These are phyloP conservation scores for Accipiter cooperii DNA, from an alignment of 2,113 vertebrate genomes.

Conservation along the genomic window DNA sequence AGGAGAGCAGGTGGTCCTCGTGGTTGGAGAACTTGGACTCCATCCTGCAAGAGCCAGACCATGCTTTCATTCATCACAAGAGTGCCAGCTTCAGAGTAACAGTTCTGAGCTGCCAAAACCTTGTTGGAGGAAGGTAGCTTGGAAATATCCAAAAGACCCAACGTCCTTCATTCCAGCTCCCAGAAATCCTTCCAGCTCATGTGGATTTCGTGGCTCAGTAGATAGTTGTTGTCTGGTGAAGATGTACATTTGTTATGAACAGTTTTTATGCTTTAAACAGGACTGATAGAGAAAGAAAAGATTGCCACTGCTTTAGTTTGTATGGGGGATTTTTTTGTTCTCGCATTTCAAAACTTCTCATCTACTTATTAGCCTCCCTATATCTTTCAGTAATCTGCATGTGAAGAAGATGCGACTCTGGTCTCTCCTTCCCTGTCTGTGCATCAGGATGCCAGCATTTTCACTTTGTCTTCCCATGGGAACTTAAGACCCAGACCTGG, in stretches of 20 bases:
- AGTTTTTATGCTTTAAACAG: background rate
- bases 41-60: background rate
- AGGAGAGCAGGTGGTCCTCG: constrained; percentile 14
- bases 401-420: background rate
- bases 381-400: background rate
- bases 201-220: background rate
- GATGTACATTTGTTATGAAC: background rate
- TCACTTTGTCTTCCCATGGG: background rate
- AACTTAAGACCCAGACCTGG: background rate
- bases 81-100: constrained; percentile 6
- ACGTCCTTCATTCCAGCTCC: background rate
- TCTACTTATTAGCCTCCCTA: background rate
- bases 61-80: constrained; percentile 1
- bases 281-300: background rate
- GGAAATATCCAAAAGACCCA: background rate
- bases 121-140: background rate
- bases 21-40: constrained; percentile 9
- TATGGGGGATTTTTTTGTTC: background rate
- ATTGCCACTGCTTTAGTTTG: background rate
- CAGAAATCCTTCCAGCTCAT: constrained; percentile 1
- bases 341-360: background rate
- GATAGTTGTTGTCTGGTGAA: background rate
- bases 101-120: constrained; percentile 25
- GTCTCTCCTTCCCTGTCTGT: background rate
- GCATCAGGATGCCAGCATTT: background rate